A percentile compares a stretch with the other conserved stretches of the same genome.
phyloP scores from a whole-genome alignment of 2,888 invertebrate genomes.

The Tenthredo livida region DNA sequence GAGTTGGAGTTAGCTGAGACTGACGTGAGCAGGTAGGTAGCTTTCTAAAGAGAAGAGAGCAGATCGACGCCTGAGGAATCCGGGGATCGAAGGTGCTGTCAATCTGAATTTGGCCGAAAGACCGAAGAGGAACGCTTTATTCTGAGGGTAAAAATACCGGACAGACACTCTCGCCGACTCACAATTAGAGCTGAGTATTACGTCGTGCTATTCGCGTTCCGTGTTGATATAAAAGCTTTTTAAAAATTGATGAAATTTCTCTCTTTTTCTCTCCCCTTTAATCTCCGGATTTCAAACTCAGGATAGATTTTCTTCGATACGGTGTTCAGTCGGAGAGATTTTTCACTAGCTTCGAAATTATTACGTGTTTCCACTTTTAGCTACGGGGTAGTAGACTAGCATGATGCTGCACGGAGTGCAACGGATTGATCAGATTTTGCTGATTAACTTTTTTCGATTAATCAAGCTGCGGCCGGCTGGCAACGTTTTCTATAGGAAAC shows the following conservation, averaged over 20 bases:
- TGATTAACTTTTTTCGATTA: slow-evolving; percentile 32
- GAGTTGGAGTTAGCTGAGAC: slow-evolving; percentile 45
- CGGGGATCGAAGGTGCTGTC: slow-evolving; percentile 42
- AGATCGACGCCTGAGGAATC: slow-evolving; percentile 3
- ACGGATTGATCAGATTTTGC: slow-evolving; percentile 9
- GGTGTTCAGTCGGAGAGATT: not conserved
- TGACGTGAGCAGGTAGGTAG: slow-evolving; percentile 43
- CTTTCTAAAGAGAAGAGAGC: slow-evolving; percentile 18
- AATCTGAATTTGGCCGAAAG: slow-evolving; percentile 43
- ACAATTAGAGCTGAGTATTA: slow-evolving; percentile 2
- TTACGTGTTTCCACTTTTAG: not conserved
- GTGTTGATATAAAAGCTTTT: not conserved
- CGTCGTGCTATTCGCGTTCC: not conserved
- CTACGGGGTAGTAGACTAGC: not conserved
- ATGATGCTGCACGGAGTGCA: not conserved
- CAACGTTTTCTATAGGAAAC: slow-evolving; percentile 9
- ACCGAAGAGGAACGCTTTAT: not conserved
- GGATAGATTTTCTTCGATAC: not conserved
- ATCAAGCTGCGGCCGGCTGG: not conserved
- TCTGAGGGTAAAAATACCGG: slow-evolving; percentile 8
- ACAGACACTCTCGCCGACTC: slow-evolving; percentile 1
- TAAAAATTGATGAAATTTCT: not conserved
- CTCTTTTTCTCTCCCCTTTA: not conserved
- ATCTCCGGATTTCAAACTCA: not conserved
- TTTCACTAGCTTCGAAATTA: not conserved